phyloP scores from a whole-genome alignment of 2,888 invertebrate species.

The Drosophila maculinotata region DNA sequence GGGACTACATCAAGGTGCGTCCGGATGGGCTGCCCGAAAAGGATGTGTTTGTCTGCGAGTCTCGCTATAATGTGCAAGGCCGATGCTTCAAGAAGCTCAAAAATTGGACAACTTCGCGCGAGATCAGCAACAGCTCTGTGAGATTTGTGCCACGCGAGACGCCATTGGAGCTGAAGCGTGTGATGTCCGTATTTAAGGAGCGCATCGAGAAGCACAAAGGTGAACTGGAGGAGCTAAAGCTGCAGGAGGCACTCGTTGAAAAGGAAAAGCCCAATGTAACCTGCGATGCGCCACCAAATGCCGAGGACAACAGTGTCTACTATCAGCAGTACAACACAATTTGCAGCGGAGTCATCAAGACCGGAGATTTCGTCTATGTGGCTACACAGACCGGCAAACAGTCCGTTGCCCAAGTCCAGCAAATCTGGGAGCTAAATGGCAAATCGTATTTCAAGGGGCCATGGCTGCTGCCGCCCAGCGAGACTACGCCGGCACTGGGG shows the following conservation, averaged over 20 bases:
- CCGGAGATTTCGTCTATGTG: constrained; percentile 97
- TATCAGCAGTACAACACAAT: constrained; percentile 97
- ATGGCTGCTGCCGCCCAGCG: constrained; percentile 95
- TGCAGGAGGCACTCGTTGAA: constrained; percentile 92
- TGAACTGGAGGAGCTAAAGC: constrained; percentile 93
- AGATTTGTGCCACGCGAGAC: constrained; percentile 89
- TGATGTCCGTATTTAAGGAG: constrained; percentile 97
- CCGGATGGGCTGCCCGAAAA: constrained; percentile 95
- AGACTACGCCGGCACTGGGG: constrained; percentile 92
- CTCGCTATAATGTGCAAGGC: constrained; percentile 93
- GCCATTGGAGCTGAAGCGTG: constrained; percentile 92
- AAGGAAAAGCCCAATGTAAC: constrained; percentile 95
- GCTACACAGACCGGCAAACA: constrained; percentile 96
- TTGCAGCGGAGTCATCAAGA: constrained; percentile 93
- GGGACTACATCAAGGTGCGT: constrained; percentile 95
- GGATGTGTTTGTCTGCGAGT: constrained; percentile 98
- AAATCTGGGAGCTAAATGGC: constrained; percentile 97
- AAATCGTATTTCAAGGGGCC: constrained; percentile 97
- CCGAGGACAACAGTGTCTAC: constrained; percentile 92
- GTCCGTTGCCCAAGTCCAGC: constrained; percentile 96
- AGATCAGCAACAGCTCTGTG: constrained; percentile 86
- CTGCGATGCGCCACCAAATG: constrained; percentile 87
- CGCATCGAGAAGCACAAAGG: constrained; percentile 95
- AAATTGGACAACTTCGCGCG: constrained; percentile 88
- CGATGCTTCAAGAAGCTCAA: constrained; percentile 97